Evolutionary conservation across 37 sponge, comb jelly and placozoan species (phyloP).

Genomic region (Geodia barretti): DNA sequence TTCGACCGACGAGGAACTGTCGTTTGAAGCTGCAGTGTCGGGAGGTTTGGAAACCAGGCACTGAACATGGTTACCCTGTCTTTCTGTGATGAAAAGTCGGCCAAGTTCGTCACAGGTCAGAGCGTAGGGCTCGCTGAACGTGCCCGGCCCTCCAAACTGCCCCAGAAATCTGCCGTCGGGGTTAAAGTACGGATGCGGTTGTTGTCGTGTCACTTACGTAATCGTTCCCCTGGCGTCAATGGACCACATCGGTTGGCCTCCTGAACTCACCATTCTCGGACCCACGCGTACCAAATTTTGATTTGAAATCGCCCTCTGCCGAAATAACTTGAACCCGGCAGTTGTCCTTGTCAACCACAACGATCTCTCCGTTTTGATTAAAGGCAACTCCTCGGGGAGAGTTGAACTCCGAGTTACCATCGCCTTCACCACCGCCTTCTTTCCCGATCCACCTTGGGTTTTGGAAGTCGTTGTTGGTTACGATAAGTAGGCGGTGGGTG

Average conservation of each 20-base stretch:
- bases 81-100: slow-evolving; percentile 2
- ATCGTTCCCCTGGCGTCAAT: slow-evolving; percentile 5
- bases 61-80: slow-evolving; percentile 1
- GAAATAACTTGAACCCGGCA: slow-evolving; percentile 23
- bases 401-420: slow-evolving; percentile 5
- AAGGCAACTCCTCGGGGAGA: slow-evolving; percentile 29
- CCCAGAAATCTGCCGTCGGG: not conserved
- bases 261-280: slow-evolving; percentile 4
- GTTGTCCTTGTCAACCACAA: slow-evolving; percentile 26
- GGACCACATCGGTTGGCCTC: not conserved
- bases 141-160: not conserved
- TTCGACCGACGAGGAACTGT: no score
- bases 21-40: not conserved
- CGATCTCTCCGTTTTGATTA: slow-evolving; percentile 6
- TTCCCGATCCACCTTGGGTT: not conserved
- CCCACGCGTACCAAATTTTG: slow-evolving; percentile 10
- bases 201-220: slow-evolving; percentile 25
- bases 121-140: slow-evolving; percentile 7
- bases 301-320: not conserved
- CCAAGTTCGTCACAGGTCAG: slow-evolving; percentile 3
- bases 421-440: slow-evolving; percentile 18
- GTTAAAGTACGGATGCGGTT: slow-evolving; percentile 17
- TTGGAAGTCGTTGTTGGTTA: not conserved
- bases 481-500: slow-evolving; percentile 2
- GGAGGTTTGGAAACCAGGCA: not conserved